These are phyloP conservation scores for Spondyliosoma cantharus DNA, from an alignment of 2,797 vertebrate genomes.

Conservation along the genomic window DNA sequence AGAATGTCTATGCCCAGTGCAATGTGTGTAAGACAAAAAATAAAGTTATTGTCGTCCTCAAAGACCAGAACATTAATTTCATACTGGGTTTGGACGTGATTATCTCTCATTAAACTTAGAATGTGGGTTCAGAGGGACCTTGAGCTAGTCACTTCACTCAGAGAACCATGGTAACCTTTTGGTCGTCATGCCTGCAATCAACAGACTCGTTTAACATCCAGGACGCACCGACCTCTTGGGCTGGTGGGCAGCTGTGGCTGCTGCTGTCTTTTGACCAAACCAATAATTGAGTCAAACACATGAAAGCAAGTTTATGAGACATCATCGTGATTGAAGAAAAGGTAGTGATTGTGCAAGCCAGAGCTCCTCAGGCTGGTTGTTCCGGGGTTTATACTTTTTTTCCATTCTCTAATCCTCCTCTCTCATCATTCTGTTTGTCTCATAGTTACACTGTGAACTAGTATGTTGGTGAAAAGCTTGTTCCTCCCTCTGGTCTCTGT, in stretches of 20 bases:
- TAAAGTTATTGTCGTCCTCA: too few relatives aligned
- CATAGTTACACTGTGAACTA: conserved; percentile 62
- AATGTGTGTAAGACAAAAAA: too few relatives aligned
- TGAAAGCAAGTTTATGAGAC: conserved; percentile 32
- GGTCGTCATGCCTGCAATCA: conserved; percentile 17
- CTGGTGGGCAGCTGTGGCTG: conserved; percentile 36
- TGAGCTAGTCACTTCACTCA: background rate
- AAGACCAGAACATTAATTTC: too few relatives aligned
- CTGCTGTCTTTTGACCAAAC: conserved; percentile 21
- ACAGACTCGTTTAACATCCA: conserved; percentile 29
- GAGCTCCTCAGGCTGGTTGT: conserved; percentile 28
- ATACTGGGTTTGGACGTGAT: background rate
- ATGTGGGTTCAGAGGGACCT: background rate
- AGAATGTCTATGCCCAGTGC: too few relatives aligned
- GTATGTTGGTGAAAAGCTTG: conserved; percentile 27
- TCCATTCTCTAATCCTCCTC: conserved; percentile 66
- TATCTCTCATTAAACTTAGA: background rate
- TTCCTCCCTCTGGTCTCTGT: conserved; percentile 39
- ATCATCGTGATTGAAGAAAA: conserved; percentile 21
- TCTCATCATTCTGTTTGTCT: conserved; percentile 76
- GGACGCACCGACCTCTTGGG: conserved; percentile 29
- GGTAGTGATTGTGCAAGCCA: background rate
- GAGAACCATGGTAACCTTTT: conserved; percentile 8
- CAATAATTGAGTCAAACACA: conserved; percentile 47
- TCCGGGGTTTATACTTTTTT: conserved; percentile 40